Evolutionary conservation across 1,140 invertebrate species (phyloP), one percentile per base, ranked within the genome.

Genomic region (Zaprionus lachaisei): DNA sequence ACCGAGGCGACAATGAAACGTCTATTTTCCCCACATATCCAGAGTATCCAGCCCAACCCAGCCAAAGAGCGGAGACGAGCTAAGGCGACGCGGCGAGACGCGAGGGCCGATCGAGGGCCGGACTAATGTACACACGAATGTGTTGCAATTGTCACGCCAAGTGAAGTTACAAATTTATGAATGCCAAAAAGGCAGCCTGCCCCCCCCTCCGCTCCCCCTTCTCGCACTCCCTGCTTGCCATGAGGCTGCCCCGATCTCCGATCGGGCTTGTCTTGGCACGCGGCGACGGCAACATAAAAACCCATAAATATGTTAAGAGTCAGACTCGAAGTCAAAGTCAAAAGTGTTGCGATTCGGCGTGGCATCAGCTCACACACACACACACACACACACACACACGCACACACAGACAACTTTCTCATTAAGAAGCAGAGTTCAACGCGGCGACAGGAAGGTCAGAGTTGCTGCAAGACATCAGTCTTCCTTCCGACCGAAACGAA

Each of bases 91-190:
- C 55, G 57, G 38, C 62, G 44, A 34, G 78, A 73, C 70, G 17
- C 63, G 60, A 55, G 68, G 61, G 62, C 70, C 79, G 68, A 77
- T 68, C 79, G 68, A 71, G 83, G 71, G 84, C 82, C 65, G 84
- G 84, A 86, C 84, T 87, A 87, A 87, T 87, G 84, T 87, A 87
- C 84, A 79, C 84, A 84, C 83, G 81, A 91, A 87, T 91, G 83
- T 91, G 87, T 92, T 92, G 85, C 91, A 92, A 92, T 92, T 92
- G 91, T 92, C 91, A 92, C 85, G 91, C 85, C 85, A 86, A 92
- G 91, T 92, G 83, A 92, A 92, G 83, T 86, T 82, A 92, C 83
- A 90, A 92, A 92, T 92, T 92, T 92, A 92, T 92, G 91, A 92
- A 92, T 92, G 85, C 84, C 84, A 89, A 89, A 89, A 89, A 89